Conservation (phyloP, 2,888 invertebrate genomes). For the Eupsilia transversa region DNA sequence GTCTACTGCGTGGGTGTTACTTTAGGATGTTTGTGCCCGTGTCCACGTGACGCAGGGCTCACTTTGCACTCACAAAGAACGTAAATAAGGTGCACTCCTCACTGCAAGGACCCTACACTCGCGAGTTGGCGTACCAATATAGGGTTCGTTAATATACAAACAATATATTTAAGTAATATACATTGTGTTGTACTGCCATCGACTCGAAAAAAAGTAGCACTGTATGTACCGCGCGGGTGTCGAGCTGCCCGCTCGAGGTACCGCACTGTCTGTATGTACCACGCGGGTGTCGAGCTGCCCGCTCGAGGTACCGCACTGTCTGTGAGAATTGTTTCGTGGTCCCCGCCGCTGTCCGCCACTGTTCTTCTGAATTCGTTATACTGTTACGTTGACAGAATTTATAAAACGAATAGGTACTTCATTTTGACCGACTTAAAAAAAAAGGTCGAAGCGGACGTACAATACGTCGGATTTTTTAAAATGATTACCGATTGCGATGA, state of each 20-base stretch:
- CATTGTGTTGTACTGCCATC: background rate
- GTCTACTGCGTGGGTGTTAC: background rate
- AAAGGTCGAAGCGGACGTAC: background rate
- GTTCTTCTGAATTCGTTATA: slow-evolving; percentile 6
- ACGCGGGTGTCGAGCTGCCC: too few species aligned
- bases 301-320: slow-evolving; percentile 52
- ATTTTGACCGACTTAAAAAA: background rate
- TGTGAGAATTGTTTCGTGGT: slow-evolving; percentile 55
- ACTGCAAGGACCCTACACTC: background rate
- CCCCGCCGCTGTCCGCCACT: background rate
- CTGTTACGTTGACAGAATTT: slow-evolving; percentile 44
- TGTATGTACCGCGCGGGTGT: background rate
- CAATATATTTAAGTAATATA: background rate
- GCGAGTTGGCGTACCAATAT: too few species aligned
- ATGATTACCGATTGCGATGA: too few species aligned
- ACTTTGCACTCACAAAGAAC: background rate
- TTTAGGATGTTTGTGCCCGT: background rate
- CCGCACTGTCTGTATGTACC: slow-evolving; percentile 60
- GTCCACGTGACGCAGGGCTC: background rate
- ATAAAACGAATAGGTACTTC: slow-evolving; percentile 35
- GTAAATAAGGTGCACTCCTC: background rate
- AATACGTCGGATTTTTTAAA: background rate
- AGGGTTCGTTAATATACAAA: background rate
- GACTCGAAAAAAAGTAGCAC: background rate
- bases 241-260: slow-evolving; percentile 23